Percentiles rank a stretch among this genome's conserved stretches.
Conservation (phyloP, 2,888 invertebrate genomes). For the Congeria kusceri region DNA sequence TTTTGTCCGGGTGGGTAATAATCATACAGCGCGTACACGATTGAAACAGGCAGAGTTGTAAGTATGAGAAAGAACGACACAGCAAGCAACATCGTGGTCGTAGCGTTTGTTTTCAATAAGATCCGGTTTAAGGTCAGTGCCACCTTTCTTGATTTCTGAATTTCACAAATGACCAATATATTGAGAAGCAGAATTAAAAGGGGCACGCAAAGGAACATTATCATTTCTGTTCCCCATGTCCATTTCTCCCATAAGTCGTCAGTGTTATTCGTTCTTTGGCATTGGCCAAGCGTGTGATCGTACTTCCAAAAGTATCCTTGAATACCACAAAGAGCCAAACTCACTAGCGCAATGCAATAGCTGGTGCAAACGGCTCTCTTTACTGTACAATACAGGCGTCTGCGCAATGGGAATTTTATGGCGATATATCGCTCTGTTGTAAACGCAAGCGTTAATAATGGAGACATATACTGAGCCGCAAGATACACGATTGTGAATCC, state of each 20-base stretch:
- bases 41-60: conserved; percentile 83
- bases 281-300: conserved; percentile 53
- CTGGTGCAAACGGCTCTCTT: conserved; percentile 79
- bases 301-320: conserved; percentile 84
- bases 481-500: conserved; percentile 81
- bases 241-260: conserved; percentile 78
- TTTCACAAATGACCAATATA: conserved; percentile 82
- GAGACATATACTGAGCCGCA: conserved; percentile 82
- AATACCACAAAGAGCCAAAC: conserved; percentile 76
- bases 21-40: conserved; percentile 77
- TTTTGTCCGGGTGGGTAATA: conserved; percentile 74
- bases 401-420: conserved; percentile 83
- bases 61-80: conserved; percentile 83
- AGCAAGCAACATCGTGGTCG: conserved; percentile 82
- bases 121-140: conserved; percentile 70
- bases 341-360: conserved; percentile 68
- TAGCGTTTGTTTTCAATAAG: conserved; percentile 73
- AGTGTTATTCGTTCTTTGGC: conserved; percentile 65
- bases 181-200: conserved; percentile 83
- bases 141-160: conserved; percentile 65
- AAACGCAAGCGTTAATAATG: conserved; percentile 83
- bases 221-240: conserved; percentile 83
- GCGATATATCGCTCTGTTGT: conserved; percentile 85
- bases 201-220: conserved; percentile 83
- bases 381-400: conserved; percentile 82